phyloP scores from a whole-genome alignment of 2,113 vertebrate genomes.

The Collichthys lucidus region DNA sequence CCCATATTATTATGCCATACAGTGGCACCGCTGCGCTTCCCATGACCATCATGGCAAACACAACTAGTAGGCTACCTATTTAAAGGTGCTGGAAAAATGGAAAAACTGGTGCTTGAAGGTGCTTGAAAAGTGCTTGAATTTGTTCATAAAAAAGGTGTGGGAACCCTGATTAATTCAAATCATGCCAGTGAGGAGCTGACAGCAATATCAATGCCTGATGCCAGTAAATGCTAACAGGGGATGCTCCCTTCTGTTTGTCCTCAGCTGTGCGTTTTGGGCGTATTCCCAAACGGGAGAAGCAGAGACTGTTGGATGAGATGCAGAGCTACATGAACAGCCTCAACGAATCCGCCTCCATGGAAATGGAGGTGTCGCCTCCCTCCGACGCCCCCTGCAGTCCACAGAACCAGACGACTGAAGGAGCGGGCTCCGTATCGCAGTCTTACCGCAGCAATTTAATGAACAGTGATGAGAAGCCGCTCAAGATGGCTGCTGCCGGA shows the following conservation, averaged over 20 bases:
- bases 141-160: too few relatives aligned
- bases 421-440: conserved; percentile 60
- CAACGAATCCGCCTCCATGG: conserved; percentile 79
- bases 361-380: conserved; percentile 74
- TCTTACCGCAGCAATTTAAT: conserved; percentile 73
- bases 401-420: conserved; percentile 68
- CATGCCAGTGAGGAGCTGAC: conserved; percentile 20
- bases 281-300: conserved; percentile 87
- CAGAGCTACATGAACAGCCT: conserved; percentile 87
- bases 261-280: conserved; percentile 87
- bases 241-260: conserved; percentile 30
- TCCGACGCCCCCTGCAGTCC: conserved; percentile 73
- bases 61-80: too few relatives aligned
- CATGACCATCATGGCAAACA: too few relatives aligned
- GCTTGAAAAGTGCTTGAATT: too few relatives aligned
- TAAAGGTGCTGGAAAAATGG: too few relatives aligned
- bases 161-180: neutral
- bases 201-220: neutral
- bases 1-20: too few relatives aligned
- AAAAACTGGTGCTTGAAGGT: too few relatives aligned
- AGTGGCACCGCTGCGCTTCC: too few relatives aligned
- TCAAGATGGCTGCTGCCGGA: conserved; percentile 67
- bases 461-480: conserved; percentile 69
- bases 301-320: conserved; percentile 86
- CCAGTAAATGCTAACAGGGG: conserved; percentile 33